Conservation (phyloP, 2,113 vertebrate species). For the Zeus faber region DNA sequence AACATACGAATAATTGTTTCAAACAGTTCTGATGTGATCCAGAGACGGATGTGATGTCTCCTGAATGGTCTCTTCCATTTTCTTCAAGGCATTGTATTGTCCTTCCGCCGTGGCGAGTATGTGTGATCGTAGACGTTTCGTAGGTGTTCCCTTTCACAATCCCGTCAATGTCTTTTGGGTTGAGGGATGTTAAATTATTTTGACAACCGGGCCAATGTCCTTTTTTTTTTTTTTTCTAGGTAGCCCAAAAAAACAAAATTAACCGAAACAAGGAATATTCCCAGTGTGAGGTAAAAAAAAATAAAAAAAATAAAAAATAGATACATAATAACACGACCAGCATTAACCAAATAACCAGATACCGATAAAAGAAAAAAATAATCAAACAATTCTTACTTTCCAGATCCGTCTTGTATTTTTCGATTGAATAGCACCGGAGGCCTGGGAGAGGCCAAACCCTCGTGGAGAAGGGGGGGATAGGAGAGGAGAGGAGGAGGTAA, state of each 20-base stretch:
- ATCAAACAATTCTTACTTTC: constrained; percentile 30
- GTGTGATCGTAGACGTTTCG: constrained; percentile 42
- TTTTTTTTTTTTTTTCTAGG: not conserved
- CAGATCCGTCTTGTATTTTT: constrained; percentile 52
- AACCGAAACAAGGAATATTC: constrained; percentile 54
- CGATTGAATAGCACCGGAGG: constrained; percentile 80
- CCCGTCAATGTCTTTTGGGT: constrained; percentile 19
- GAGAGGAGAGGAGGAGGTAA: constrained; percentile 45
- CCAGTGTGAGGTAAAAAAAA: constrained; percentile 79
- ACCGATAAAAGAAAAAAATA: constrained; percentile 53
- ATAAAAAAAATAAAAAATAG: constrained; percentile 32
- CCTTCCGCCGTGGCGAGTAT: constrained; percentile 30
- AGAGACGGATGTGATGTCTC: constrained; percentile 29
- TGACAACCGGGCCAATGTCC: not conserved
- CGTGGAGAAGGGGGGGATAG: constrained; percentile 32
- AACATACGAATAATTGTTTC: constrained; percentile 37
- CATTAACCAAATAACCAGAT: too few species aligned
- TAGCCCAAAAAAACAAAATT: constrained; percentile 42
- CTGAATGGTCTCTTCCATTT: constrained; percentile 25
- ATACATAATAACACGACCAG: constrained; percentile 53
- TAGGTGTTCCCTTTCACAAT: constrained; percentile 61
- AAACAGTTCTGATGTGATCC: constrained; percentile 47
- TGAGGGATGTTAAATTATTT: constrained; percentile 12
- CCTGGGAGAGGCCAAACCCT: constrained; percentile 44
- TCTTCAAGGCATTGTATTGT: constrained; percentile 28